phyloP scores from a whole-genome alignment of 2,113 vertebrate genomes.

The Takifugu flavidus region DNA sequence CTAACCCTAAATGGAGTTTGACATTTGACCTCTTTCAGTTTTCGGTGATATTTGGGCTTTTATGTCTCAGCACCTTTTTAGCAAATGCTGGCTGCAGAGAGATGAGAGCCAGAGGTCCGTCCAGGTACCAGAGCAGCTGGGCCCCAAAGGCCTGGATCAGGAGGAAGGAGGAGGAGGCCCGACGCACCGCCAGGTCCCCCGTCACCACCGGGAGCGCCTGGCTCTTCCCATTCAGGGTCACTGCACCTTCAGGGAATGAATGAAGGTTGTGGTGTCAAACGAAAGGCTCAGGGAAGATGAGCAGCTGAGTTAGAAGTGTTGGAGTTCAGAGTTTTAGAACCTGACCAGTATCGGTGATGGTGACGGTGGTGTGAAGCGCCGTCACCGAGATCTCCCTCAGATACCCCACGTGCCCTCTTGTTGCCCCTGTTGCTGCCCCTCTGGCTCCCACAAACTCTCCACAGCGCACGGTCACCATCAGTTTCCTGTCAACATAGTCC shows the following conservation, averaged over 20 bases:
- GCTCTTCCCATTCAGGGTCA: constrained; percentile 75
- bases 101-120: constrained; percentile 74
- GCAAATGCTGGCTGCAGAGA: constrained; percentile 83
- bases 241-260: constrained; percentile 67
- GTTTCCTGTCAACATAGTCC: constrained; percentile 82
- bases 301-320: not conserved
- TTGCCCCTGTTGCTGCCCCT: constrained; percentile 17
- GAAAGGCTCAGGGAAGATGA: not conserved
- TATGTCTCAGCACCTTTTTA: constrained; percentile 70
- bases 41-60: no score
- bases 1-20: no score
- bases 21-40: no score
- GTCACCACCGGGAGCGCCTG: constrained; percentile 76
- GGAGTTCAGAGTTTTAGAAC: no score
- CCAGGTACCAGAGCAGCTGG: constrained; percentile 81
- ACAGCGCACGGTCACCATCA: constrained; percentile 71
- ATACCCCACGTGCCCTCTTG: constrained; percentile 61
- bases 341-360: constrained; percentile 80
- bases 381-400: constrained; percentile 74
- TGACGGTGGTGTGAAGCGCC: constrained; percentile 65
- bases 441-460: constrained; percentile 57
- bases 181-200: constrained; percentile 68
- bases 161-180: constrained; percentile 81
- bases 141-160: constrained; percentile 79
- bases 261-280: not conserved